Percentiles rank a stretch among this genome's conserved stretches.
These are phyloP conservation scores for Chaetodon trifascialis DNA, from an alignment of 2,113 vertebrate species.

Conservation along the genomic window DNA sequence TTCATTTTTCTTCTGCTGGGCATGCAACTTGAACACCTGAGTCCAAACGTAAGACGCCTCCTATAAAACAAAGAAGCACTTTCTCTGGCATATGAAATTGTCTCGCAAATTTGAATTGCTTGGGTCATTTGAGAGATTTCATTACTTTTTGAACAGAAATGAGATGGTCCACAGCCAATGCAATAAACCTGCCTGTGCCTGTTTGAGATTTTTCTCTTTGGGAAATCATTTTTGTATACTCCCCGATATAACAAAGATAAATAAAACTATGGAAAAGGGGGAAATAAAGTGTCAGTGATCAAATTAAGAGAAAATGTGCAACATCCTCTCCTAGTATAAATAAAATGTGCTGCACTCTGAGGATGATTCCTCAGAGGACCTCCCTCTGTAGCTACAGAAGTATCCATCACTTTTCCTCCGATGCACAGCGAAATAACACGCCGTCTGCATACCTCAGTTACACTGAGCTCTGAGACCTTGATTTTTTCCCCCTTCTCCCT, in stretches of 20 bases:
- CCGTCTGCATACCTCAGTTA: conserved; percentile 40
- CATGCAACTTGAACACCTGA: conserved; percentile 22
- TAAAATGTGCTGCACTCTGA: conserved; percentile 39
- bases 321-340: conserved; percentile 53
- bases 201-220: conserved; percentile 42
- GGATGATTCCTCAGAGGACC: conserved; percentile 51
- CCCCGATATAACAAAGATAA: conserved; percentile 44
- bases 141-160: conserved; percentile 75
- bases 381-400: conserved; percentile 34
- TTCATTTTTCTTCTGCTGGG: conserved; percentile 39
- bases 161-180: conserved; percentile 71
- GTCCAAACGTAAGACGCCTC: conserved; percentile 27
- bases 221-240: conserved; percentile 59
- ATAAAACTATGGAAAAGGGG: conserved; percentile 40
- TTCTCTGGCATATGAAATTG: conserved; percentile 70
- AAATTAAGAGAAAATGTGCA: conserved; percentile 67
- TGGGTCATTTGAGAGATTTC: conserved; percentile 76
- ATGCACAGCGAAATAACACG: conserved; percentile 40
- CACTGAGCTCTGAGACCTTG: conserved; percentile 27
- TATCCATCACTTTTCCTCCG: conserved; percentile 49
- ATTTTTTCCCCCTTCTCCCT: conserved; percentile 7
- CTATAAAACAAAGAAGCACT: conserved; percentile 58
- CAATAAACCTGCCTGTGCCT: conserved; percentile 71
- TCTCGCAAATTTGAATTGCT: conserved; percentile 74
- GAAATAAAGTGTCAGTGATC: conserved; percentile 56